Evolutionary conservation across 2,113 vertebrate genomes (phyloP).

Genomic region (Dicentrarchus labrax): DNA sequence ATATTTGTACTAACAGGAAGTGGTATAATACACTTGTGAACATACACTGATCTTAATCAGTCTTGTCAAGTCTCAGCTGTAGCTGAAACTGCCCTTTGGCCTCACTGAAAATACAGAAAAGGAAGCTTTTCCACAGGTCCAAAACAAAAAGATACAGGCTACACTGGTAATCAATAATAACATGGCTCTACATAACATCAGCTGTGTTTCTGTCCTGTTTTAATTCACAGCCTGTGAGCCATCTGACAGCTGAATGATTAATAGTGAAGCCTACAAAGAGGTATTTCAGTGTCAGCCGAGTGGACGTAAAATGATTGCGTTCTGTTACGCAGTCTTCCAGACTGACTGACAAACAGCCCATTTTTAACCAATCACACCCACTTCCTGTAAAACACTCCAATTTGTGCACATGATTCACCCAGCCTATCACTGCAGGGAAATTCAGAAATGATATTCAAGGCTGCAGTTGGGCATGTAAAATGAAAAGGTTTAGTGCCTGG

Average conservation of each 20-base stretch:
- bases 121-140: not conserved
- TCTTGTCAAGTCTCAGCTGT: conserved; percentile 1
- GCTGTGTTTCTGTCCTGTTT: conserved; percentile 29
- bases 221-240: conserved; percentile 37
- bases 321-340: conserved; percentile 37
- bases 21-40: not conserved
- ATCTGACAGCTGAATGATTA: conserved; percentile 60
- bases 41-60: not conserved
- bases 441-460: conserved; percentile 77
- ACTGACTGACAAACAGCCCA: conserved; percentile 59
- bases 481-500: conserved; percentile 87
- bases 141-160: not conserved
- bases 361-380: conserved; percentile 58
- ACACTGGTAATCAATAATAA: conserved; percentile 22
- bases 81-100: conserved; percentile 12
- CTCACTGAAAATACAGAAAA: not conserved
- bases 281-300: conserved; percentile 53
- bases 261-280: conserved; percentile 26
- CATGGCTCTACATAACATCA: conserved; percentile 3
- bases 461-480: conserved; percentile 84
- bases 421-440: conserved; percentile 61
- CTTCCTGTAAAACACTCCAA: conserved; percentile 64
- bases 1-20: not conserved
- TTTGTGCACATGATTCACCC: conserved; percentile 63
- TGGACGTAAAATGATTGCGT: conserved; percentile 55